These are phyloP conservation scores for Falcunculus frontatus DNA, from an alignment of 2,113 vertebrate genomes.

Conservation along the genomic window DNA sequence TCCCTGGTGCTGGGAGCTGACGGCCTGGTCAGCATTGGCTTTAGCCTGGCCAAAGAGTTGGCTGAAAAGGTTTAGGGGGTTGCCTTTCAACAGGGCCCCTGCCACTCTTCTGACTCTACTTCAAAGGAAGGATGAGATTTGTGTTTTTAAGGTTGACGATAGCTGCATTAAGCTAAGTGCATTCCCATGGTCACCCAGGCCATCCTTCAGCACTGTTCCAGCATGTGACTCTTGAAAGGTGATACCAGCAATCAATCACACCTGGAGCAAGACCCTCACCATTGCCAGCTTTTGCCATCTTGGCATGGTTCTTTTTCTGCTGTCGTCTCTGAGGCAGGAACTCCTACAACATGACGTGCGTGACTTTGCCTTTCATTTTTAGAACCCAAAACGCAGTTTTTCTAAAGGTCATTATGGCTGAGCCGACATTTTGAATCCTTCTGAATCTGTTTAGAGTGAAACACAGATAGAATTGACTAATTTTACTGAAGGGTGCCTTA, in stretches of 20 bases:
- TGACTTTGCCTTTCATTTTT: neutral
- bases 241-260: slow-evolving; percentile 68
- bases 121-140: neutral
- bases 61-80: neutral
- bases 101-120: neutral
- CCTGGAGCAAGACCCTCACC: slow-evolving; percentile 62
- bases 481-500: neutral
- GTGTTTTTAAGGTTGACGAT: neutral
- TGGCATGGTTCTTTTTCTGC: slow-evolving; percentile 45
- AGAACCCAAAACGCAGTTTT: neutral
- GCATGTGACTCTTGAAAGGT: slow-evolving; percentile 74
- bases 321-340: slow-evolving; percentile 67
- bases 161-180: slow-evolving; percentile 78
- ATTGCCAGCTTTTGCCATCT: slow-evolving; percentile 58
- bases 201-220: slow-evolving; percentile 11
- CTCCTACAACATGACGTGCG: slow-evolving; percentile 25
- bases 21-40: accelerated
- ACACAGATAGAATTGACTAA: neutral
- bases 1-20: neutral
- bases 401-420: neutral
- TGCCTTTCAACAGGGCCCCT: neutral
- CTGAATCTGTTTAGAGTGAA: neutral
- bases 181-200: slow-evolving; percentile 63
- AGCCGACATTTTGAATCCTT: neutral
- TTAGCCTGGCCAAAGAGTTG: neutral